Evolutionary conservation across 2,797 vertebrate species (phyloP), one percentile per base, ranked within the genome.

Genomic region (Scomberomorus guttatus): DNA sequence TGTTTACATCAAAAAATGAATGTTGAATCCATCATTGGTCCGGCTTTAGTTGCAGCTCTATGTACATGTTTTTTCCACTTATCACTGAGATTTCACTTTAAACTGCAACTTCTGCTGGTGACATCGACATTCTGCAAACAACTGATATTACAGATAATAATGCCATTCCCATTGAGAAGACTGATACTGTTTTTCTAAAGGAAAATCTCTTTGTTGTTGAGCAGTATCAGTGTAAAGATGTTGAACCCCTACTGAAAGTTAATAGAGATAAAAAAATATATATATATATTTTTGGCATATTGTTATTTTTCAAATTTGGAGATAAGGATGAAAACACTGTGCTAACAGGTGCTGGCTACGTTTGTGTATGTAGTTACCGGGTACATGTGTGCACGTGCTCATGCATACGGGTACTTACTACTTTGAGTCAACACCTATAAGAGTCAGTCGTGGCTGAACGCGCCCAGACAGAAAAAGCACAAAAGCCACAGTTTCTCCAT

Each of bases 351-450:
- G 86, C 60, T 74, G 63, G 69, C 66, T 62, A 25, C 0, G 27
- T 74, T 77, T 83, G 57, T 73, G 22, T 72, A 39, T 78, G 67
- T 52, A 54, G 42, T 56, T 77, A 73, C 50, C 24, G 9, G 63
- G 29, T 55, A 69, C 64, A 50, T 46, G 48, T 34, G 58, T 68
- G 57, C 66, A 56, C 72, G 79, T 76, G 75, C 58, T 34, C 57
- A 50, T 63, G 60, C 56, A 84, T 79, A 71, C 65, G 52, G 81
- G 79, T 76, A 75, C 86, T 87, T 86, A 86, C 75, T 85, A 87
- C 80, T 84, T 89, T 86, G 87, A 93, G 89, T 93, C 92, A 94
- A 93, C 90, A 94, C 85, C 87, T 91, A 71, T 71, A 62, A 66
- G 63, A 88, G 74, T 87, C 76, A 72, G 84, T 77, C 58, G 64